Conservation (phyloP, 2,888 invertebrate species). For the Pristionchus mayeri region DNA sequence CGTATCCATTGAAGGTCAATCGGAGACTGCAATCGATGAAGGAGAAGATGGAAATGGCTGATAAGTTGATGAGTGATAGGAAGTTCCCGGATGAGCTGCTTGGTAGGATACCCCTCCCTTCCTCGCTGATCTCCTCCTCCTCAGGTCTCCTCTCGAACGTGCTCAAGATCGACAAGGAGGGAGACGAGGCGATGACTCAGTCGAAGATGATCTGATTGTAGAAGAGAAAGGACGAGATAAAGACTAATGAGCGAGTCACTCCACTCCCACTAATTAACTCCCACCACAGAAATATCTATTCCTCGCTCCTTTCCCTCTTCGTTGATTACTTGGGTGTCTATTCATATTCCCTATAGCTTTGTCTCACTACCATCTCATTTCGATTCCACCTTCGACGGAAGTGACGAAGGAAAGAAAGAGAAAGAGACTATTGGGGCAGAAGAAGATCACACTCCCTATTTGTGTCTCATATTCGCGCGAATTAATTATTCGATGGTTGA, state of each 20-base stretch:
- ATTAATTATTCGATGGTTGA: too few relatives aligned
- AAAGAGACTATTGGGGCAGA: too few relatives aligned
- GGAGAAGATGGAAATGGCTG: constrained; percentile 39
- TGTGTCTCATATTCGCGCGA: too few relatives aligned
- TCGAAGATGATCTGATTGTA: constrained; percentile 25
- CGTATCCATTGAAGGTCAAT: not conserved
- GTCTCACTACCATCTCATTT: too few relatives aligned
- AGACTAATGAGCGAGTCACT: constrained; percentile 16
- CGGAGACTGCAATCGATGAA: constrained; percentile 9
- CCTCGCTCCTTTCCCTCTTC: not conserved
- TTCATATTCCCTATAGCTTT: too few relatives aligned
- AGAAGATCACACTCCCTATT: too few relatives aligned
- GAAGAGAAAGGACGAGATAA: constrained; percentile 13
- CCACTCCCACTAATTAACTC: not conserved
- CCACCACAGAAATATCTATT: not conserved
- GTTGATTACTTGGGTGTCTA: too few relatives aligned
- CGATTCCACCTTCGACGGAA: too few relatives aligned
- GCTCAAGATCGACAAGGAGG: constrained; percentile 29
- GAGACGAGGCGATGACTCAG: constrained; percentile 26
- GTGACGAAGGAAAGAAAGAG: too few relatives aligned
- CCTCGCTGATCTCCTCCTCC: too few relatives aligned
- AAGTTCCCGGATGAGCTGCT: constrained; percentile 41
- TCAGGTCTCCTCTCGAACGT: constrained; percentile 6
- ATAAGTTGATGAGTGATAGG: not conserved
- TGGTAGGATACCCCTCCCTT: not conserved